Percentiles rank a stretch among this genome's conserved stretches.
phyloP scores from a whole-genome alignment of 1,140 invertebrate genomes.

The Brachionus calyciflorus region DNA sequence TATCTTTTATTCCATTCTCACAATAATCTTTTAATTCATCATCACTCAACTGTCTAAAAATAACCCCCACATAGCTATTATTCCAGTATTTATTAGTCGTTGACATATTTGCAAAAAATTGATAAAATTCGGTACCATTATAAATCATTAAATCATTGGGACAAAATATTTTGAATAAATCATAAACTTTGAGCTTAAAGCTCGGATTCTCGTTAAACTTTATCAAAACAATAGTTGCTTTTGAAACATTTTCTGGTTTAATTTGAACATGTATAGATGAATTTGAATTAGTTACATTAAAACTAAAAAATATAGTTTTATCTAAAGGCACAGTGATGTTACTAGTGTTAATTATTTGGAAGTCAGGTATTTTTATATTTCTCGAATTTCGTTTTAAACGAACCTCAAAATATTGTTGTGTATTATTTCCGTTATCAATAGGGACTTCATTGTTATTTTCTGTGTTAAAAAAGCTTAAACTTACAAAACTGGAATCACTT shows the following conservation, averaged over 20 bases:
- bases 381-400: not conserved
- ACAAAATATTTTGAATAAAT: constrained; percentile 22
- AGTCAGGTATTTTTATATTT: not conserved
- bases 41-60: not conserved
- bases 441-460: not conserved
- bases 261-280: constrained; percentile 18
- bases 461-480: not conserved
- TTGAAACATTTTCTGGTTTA: not conserved
- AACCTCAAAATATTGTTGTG: not conserved
- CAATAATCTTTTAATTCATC: not conserved
- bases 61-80: not conserved
- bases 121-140: not conserved
- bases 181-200: constrained; percentile 15
- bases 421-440: not conserved
- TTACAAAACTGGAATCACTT: constrained; percentile 6
- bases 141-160: not conserved
- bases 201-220: not conserved
- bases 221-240: not conserved
- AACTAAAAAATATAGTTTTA: not conserved
- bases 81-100: not conserved
- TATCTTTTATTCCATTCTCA: not conserved
- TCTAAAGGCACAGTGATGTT: not conserved
- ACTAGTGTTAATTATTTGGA: not conserved
- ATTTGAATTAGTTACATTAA: not conserved
- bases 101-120: constrained; percentile 8